These are phyloP conservation scores for Habropoda laboriosa DNA, from an alignment of 1,140 invertebrate species.

Conservation along the genomic window DNA sequence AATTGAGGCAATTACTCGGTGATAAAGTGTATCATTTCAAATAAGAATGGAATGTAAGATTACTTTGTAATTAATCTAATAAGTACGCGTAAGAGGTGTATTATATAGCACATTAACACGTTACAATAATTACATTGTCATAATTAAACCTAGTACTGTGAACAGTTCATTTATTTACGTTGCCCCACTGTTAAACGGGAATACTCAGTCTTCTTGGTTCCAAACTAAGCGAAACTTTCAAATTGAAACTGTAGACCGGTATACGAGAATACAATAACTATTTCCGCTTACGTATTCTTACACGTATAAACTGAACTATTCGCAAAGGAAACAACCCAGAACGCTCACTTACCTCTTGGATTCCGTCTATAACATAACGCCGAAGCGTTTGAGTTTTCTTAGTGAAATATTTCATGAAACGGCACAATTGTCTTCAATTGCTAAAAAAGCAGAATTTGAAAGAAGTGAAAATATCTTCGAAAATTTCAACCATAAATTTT, in stretches of 20 bases:
- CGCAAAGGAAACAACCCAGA: neutral
- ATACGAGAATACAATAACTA: slow-evolving; percentile 18
- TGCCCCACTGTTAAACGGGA: too few species aligned
- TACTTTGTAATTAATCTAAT: neutral
- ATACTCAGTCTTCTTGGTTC: slow-evolving; percentile 4
- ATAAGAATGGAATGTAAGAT: neutral
- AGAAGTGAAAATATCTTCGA: too few species aligned
- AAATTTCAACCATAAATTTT: too few species aligned
- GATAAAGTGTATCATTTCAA: neutral
- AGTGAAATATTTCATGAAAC: neutral
- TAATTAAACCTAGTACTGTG: slow-evolving; percentile 19
- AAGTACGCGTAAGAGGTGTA: neutral
- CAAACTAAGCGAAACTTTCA: slow-evolving; percentile 19
- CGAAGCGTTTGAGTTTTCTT: neutral
- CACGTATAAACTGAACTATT: neutral
- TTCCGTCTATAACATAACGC: neutral
- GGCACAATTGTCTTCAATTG: too few species aligned
- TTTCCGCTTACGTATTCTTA: slow-evolving; percentile 11
- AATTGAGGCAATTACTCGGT: neutral
- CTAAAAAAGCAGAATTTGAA: too few species aligned
- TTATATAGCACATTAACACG: neutral
- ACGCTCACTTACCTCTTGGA: too few species aligned
- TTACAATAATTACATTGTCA: slow-evolving; percentile 21
- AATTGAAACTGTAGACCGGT: slow-evolving; percentile 15
- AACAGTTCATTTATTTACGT: slow-evolving; percentile 43